Conservation (phyloP, 2,888 invertebrate species). For the Pterostichus madidus region DNA sequence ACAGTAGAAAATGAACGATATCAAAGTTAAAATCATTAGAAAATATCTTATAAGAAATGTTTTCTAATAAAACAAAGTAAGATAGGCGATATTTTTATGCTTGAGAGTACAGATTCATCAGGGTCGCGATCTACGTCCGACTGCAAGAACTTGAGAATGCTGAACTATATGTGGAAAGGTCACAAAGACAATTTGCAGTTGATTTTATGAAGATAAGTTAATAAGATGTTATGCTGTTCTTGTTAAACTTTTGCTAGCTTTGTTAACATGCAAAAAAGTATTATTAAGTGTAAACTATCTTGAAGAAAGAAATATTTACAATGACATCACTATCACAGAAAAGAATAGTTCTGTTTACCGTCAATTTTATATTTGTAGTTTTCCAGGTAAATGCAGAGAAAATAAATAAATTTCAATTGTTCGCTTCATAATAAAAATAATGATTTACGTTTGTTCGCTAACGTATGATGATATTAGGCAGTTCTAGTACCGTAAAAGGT, state of each 20-base stretch:
- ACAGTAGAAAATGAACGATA: neutral
- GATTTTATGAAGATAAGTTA: constrained; percentile 50
- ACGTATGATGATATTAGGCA: constrained; percentile 29
- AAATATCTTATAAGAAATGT: too few species aligned
- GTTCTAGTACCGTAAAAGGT: constrained; percentile 25
- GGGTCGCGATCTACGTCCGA: constrained; percentile 22
- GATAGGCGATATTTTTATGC: neutral
- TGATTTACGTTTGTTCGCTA: neutral
- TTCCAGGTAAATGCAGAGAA: neutral
- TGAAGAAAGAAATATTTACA: constrained; percentile 32
- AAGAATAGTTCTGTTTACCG: too few species aligned
- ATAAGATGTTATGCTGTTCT: constrained; percentile 48
- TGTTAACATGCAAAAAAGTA: constrained; percentile 37
- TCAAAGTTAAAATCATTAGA: too few species aligned
- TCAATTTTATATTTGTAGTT: too few species aligned
- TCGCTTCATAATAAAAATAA: constrained; percentile 2
- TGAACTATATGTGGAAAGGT: constrained; percentile 53
- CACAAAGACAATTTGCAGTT: constrained; percentile 52
- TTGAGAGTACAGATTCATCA: neutral
- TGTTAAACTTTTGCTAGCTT: constrained; percentile 32
- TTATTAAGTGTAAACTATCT: constrained; percentile 44
- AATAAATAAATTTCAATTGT: constrained; percentile 24
- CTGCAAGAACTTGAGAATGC: constrained; percentile 28
- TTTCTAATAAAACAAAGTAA: too few species aligned
- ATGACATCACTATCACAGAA: constrained; percentile 11